A percentile compares a stretch with the other conserved stretches of the same genome.
Conservation (phyloP, 1,140 invertebrate species). For the Drosophila bipectinata region DNA sequence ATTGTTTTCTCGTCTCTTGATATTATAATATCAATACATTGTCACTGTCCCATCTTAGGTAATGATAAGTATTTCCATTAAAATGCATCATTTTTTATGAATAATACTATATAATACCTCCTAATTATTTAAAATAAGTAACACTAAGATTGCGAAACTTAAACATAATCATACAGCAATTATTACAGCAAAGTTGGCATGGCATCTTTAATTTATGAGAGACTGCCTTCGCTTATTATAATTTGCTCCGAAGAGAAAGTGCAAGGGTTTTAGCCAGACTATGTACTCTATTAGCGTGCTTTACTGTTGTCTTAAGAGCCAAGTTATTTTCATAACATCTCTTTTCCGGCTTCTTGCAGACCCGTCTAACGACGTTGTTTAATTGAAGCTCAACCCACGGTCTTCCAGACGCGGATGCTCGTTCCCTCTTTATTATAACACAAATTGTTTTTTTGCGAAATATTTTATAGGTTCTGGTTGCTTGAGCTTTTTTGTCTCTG, state of each 20-base stretch:
- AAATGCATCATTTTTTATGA: no score
- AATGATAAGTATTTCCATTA: neutral
- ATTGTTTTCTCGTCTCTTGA: neutral
- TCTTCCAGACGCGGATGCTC: conserved; percentile 13
- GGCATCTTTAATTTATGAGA: conserved; percentile 16
- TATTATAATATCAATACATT: conserved; percentile 4
- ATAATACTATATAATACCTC: neutral
- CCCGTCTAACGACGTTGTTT: conserved; percentile 13
- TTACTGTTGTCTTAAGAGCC: conserved; percentile 27
- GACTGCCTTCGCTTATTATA: conserved; percentile 22
- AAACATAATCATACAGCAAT: conserved; percentile 1
- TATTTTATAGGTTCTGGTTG: conserved; percentile 33
- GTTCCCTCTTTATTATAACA: conserved; percentile 25
- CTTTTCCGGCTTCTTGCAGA: conserved; percentile 8
- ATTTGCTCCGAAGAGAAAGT: conserved; percentile 32
- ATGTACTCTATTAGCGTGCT: conserved; percentile 26
- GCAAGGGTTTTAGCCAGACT: conserved; percentile 28
- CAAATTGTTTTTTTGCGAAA: conserved; percentile 31
- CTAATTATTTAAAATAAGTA: neutral
- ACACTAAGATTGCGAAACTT: neutral
- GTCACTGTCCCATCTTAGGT: neutral
- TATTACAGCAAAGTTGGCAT: conserved; percentile 4
- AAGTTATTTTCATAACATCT: conserved; percentile 20
- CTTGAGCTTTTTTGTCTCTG: conserved; percentile 24
- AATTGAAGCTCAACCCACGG: conserved; percentile 44